phyloP scores from a whole-genome alignment of 1,140 invertebrate species.

The Mactra quadrangularis region DNA sequence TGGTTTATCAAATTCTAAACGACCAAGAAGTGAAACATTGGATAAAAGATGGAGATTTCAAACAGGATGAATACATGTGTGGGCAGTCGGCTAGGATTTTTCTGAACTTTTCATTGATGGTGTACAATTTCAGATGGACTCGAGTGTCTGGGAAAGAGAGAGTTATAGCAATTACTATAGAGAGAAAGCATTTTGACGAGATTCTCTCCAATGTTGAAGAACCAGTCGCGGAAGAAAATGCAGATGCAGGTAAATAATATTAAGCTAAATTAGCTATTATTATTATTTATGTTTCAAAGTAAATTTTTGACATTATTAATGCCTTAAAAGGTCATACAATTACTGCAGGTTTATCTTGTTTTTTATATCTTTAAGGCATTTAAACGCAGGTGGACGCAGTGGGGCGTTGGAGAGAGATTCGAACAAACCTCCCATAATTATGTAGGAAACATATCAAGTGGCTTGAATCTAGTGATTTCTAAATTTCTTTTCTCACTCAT shows the following conservation, averaged over 20 bases:
- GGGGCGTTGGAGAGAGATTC: too few relatives aligned
- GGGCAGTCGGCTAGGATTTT: conserved; percentile 77
- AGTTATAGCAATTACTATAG: conserved; percentile 71
- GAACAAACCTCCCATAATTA: too few relatives aligned
- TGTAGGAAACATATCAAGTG: too few relatives aligned
- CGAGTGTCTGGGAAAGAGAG: conserved; percentile 70
- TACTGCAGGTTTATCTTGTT: too few relatives aligned
- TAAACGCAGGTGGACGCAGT: too few relatives aligned
- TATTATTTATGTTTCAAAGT: neutral
- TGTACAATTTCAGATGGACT: conserved; percentile 77
- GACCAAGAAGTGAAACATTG: conserved; percentile 65
- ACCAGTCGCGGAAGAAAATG: neutral
- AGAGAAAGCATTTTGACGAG: conserved; percentile 68
- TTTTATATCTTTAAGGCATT: too few relatives aligned
- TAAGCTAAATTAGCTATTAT: neutral
- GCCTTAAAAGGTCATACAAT: neutral
- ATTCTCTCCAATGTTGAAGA: conserved; percentile 63
- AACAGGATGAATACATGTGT: conserved; percentile 64
- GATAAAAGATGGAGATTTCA: conserved; percentile 51
- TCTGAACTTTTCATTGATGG: conserved; percentile 80
- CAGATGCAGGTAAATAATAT: conserved; percentile 17
- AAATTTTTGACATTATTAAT: neutral
- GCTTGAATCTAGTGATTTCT: too few relatives aligned
- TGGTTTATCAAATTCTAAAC: conserved; percentile 76
- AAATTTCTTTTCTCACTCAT: too few relatives aligned